These are phyloP conservation scores for Eptatretus burgeri DNA, from an alignment of 2,113 vertebrate species.

Conservation along the genomic window DNA sequence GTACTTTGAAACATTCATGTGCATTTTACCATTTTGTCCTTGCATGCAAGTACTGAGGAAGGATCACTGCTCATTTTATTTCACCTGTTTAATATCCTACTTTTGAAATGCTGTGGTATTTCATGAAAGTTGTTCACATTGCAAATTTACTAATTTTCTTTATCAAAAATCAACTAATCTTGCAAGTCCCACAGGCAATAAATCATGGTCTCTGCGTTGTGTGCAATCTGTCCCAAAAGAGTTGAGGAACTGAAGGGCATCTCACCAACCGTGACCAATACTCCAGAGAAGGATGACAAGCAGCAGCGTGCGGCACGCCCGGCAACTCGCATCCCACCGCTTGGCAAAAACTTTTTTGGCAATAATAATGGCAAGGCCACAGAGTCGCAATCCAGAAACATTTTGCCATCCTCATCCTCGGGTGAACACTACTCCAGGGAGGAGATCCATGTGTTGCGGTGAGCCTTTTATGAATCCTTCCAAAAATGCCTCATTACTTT, in stretches of 20 bases:
- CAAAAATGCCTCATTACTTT: neutral
- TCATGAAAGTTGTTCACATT: too few species aligned
- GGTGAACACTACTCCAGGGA: neutral
- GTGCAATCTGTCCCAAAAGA: neutral
- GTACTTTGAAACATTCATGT: too few species aligned
- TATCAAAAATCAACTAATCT: too few species aligned
- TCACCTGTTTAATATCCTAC: too few species aligned
- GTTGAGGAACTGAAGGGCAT: neutral
- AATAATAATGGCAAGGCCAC: neutral
- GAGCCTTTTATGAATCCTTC: constrained; percentile 8
- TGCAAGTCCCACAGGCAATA: too few species aligned
- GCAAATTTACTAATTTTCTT: too few species aligned
- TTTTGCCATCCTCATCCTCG: neutral
- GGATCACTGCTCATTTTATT: too few species aligned
- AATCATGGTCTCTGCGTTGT: too few species aligned
- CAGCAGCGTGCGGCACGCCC: neutral
- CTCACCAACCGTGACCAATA: neutral
- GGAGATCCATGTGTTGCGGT: constrained; percentile 5
- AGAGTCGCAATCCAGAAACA: neutral
- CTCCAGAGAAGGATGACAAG: neutral
- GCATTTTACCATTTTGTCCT: too few species aligned
- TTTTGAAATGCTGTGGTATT: too few species aligned
- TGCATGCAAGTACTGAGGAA: too few species aligned
- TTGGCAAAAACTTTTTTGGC: neutral
- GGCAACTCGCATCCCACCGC: neutral